These are phyloP conservation scores for Hippocampus kuda DNA, from an alignment of 2,797 vertebrate genomes.

Conservation along the genomic window DNA sequence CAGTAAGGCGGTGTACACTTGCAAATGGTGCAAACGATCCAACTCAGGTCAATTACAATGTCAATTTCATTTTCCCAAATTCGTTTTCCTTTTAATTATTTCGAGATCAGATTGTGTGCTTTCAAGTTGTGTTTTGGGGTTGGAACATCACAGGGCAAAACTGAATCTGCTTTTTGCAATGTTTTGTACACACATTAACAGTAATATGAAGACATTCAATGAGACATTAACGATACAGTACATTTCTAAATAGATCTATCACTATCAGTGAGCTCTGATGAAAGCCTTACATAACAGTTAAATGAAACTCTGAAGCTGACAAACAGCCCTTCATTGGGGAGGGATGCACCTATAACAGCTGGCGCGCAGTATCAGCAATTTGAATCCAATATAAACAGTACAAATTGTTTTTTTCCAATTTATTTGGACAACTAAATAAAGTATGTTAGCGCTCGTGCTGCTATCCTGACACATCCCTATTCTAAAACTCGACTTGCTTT, in stretches of 20 bases:
- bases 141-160: conserved; percentile 15
- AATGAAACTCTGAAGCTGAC: conserved; percentile 28
- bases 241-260: conserved; percentile 25
- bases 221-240: conserved; percentile 41
- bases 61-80: conserved; percentile 1
- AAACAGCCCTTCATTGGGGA: conserved; percentile 35
- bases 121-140: background rate
- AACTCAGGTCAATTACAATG: background rate
- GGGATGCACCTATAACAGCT: conserved; percentile 30
- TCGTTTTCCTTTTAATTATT: conserved; percentile 1
- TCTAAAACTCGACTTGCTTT: conserved; percentile 12
- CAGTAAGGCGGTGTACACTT: conserved; percentile 18
- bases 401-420: background rate
- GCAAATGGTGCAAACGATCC: background rate
- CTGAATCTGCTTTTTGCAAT: conserved; percentile 11
- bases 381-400: background rate
- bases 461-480: conserved; percentile 28
- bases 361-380: conserved; percentile 5
- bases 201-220: conserved; percentile 55
- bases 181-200: conserved; percentile 27
- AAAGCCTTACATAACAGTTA: conserved; percentile 17
- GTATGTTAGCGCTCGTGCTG: background rate
- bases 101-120: conserved; percentile 1
- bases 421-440: conserved; percentile 2
- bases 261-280: conserved; percentile 36